Percentiles rank a stretch among this genome's conserved stretches.
phyloP scores from a whole-genome alignment of 2,113 vertebrate species.

The Myotis lucifugus region DNA sequence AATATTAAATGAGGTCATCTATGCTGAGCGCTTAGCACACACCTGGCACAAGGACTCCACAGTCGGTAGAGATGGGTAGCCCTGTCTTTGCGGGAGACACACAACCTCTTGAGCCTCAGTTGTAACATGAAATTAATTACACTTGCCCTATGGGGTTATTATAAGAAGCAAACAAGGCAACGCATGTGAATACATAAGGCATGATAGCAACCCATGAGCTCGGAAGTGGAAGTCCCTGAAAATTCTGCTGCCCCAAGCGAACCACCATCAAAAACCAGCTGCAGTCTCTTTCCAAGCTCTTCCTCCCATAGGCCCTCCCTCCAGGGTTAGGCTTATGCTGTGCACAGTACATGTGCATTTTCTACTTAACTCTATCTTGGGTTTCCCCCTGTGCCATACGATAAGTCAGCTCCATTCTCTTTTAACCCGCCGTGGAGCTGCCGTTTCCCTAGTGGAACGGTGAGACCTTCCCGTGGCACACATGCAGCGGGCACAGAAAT shows the following conservation, averaged over 20 bases:
- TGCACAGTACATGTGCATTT: fast-evolving
- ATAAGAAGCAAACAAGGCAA: not conserved
- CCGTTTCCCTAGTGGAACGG: not conserved
- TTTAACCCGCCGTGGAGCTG: not conserved
- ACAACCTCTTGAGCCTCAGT: not conserved
- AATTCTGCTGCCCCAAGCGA: not conserved
- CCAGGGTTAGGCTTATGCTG: not conserved
- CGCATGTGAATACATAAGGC: not conserved
- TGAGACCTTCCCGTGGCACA: not conserved
- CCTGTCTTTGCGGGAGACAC: not conserved
- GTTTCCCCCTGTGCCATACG: not conserved
- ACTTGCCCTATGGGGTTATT: not conserved
- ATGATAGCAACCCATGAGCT: not conserved
- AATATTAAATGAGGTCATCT: not conserved
- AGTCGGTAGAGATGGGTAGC: not conserved
- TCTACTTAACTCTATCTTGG: not conserved
- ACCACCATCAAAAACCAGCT: not conserved
- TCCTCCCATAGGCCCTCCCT: no score
- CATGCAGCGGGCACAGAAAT: not conserved
- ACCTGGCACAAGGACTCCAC: not conserved
- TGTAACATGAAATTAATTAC: not conserved
- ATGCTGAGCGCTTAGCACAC: no score
- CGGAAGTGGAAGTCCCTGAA: not conserved
- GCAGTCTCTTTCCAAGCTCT: not conserved
- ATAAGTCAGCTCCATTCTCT: not conserved